Evolutionary conservation across 2,888 invertebrate species (phyloP).

Genomic region (Autographa pulchrina): DNA sequence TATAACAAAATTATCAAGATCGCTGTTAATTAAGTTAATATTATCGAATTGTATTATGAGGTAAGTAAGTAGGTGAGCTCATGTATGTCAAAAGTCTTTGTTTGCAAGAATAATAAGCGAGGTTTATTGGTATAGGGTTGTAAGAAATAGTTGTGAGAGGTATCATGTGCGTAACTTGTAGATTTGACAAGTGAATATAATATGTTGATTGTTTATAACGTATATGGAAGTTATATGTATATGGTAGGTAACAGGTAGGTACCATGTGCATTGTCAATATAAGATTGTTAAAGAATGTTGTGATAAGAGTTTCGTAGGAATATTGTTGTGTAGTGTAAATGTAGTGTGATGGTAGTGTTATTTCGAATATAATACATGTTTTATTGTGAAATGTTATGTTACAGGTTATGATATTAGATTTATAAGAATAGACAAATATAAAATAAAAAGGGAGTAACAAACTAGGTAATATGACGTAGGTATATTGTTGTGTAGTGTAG

Average conservation of each 20-base stretch:
- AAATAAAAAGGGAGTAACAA: too few species aligned
- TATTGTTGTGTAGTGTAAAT: too few species aligned
- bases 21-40: conserved; percentile 8
- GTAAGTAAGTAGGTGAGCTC: conserved; percentile 5
- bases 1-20: conserved; percentile 4
- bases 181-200: background rate
- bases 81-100: background rate
- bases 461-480: too few species aligned
- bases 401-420: too few species aligned
- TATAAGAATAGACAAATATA: too few species aligned
- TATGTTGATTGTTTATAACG: background rate
- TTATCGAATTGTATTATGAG: conserved; percentile 8
- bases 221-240: conserved; percentile 1
- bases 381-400: too few species aligned
- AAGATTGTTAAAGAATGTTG: too few species aligned
- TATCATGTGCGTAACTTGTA: background rate
- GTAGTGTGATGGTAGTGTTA: too few species aligned
- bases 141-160: background rate
- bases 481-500: too few species aligned
- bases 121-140: background rate
- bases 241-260: background rate
- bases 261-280: too few species aligned
- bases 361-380: too few species aligned
- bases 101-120: background rate
- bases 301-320: too few species aligned